phyloP scores from a whole-genome alignment of 2,797 vertebrate species.

The Danionella dracula region DNA sequence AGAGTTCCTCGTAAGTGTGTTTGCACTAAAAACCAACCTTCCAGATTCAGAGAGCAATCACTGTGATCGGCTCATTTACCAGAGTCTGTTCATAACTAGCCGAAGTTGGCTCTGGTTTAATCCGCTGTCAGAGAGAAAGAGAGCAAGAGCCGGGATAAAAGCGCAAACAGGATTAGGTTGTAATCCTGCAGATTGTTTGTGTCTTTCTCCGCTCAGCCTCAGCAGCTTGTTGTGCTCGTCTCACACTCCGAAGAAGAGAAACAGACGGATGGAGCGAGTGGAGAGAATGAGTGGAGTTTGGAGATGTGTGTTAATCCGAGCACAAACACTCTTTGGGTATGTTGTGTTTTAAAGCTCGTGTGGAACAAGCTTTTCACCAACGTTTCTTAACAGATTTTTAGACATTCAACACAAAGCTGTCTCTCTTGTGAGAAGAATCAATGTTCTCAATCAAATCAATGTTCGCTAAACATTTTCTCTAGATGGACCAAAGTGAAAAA shows the following conservation, averaged over 20 bases:
- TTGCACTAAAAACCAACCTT: conserved; percentile 7
- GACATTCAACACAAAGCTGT: too few relatives aligned
- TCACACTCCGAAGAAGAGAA: conserved; percentile 50
- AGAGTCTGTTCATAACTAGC: conserved; percentile 50
- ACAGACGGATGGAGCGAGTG: conserved; percentile 22
- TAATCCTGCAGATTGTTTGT: conserved; percentile 75
- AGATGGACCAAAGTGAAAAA: too few relatives aligned
- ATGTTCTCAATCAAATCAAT: too few relatives aligned
- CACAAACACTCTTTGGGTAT: too few relatives aligned
- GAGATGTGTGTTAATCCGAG: background rate
- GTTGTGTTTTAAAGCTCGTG: background rate
- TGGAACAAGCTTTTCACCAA: too few relatives aligned
- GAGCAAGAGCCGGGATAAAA: conserved; percentile 60
- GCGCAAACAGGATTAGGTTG: conserved; percentile 69
- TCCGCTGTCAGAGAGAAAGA: conserved; percentile 52
- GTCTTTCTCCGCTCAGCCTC: conserved; percentile 60
- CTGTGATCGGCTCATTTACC: conserved; percentile 56
- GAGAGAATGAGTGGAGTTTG: background rate
- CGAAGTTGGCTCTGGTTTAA: conserved; percentile 57
- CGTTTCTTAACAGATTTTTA: too few relatives aligned
- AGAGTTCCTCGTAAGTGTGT: conserved; percentile 13
- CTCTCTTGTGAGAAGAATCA: too few relatives aligned
- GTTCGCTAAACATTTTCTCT: too few relatives aligned
- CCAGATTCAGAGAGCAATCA: conserved; percentile 50
- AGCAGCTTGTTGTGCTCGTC: conserved; percentile 54